These are phyloP conservation scores for Caenorhabditis sp. DNA, from an alignment of 2,888 invertebrate species.

Conservation along the genomic window DNA sequence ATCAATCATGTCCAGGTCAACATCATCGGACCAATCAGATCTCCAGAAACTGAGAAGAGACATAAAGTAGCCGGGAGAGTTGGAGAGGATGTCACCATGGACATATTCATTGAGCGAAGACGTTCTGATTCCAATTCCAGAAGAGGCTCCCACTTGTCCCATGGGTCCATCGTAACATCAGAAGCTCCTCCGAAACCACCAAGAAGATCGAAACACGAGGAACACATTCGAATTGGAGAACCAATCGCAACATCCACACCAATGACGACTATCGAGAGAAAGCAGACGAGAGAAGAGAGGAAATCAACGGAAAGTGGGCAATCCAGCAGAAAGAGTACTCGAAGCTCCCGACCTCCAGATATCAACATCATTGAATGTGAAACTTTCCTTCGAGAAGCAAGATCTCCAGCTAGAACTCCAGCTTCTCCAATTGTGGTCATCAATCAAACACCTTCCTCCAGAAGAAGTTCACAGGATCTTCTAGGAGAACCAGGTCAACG, in stretches of 20 bases:
- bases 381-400: constrained; percentile 25
- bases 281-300: constrained; percentile 45
- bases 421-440: constrained; percentile 72
- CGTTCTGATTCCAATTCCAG: background rate
- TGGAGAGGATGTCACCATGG: constrained; percentile 57
- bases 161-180: background rate
- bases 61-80: constrained; percentile 40
- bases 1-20: constrained; percentile 61
- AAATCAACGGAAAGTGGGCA: constrained; percentile 37
- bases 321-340: constrained; percentile 52
- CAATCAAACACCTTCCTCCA: constrained; percentile 64
- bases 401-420: constrained; percentile 52
- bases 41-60: constrained; percentile 37
- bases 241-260: constrained; percentile 70
- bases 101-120: constrained; percentile 38
- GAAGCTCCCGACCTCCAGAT: constrained; percentile 58
- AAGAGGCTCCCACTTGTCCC: constrained; percentile 18
- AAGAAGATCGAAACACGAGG: constrained; percentile 54
- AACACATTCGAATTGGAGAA: constrained; percentile 52
- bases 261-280: constrained; percentile 66
- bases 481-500: constrained; percentile 56
- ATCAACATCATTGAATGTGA: constrained; percentile 62
- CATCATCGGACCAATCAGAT: constrained; percentile 42
- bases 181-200: constrained; percentile 67
- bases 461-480: constrained; percentile 63